Evolutionary conservation across 2,113 vertebrate genomes (phyloP).

Genomic region (Sturnus vulgaris): DNA sequence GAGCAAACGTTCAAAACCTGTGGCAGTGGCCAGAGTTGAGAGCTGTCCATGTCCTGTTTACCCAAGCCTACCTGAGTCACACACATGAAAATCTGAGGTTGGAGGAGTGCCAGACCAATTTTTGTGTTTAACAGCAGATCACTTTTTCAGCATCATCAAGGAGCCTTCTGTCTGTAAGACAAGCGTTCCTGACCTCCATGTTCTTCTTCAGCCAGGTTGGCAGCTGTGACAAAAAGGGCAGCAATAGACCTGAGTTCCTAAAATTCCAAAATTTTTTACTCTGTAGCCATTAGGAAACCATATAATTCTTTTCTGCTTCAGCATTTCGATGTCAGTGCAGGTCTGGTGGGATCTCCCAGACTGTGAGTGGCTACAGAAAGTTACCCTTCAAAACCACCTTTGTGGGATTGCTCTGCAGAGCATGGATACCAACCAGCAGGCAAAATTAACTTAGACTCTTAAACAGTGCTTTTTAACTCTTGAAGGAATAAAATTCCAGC

Average conservation of each 20-base stretch:
- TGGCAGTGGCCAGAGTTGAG: neutral
- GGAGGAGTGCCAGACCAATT: neutral
- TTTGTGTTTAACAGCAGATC: neutral
- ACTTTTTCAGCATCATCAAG: neutral
- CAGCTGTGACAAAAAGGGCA: neutral
- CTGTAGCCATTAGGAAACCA: neutral
- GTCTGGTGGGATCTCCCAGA: neutral
- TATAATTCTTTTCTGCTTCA: neutral
- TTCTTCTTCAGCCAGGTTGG: neutral
- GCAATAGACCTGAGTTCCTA: neutral
- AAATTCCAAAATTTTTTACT: neutral
- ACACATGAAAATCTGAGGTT: neutral
- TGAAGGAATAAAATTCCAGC: neutral
- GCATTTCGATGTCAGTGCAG: neutral
- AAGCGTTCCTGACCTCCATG: neutral
- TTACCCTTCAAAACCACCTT: neutral
- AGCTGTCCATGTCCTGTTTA: neutral
- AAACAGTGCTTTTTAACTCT: neutral
- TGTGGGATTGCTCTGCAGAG: neutral
- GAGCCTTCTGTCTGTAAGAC: neutral
- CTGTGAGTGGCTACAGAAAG: accelerated
- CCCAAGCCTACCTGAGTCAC: neutral
- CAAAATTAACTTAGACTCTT: neutral
- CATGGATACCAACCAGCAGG: neutral
- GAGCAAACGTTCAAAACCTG: neutral